phyloP scores from a whole-genome alignment of 1,140 invertebrate genomes.

The Parapsyche elsis region DNA sequence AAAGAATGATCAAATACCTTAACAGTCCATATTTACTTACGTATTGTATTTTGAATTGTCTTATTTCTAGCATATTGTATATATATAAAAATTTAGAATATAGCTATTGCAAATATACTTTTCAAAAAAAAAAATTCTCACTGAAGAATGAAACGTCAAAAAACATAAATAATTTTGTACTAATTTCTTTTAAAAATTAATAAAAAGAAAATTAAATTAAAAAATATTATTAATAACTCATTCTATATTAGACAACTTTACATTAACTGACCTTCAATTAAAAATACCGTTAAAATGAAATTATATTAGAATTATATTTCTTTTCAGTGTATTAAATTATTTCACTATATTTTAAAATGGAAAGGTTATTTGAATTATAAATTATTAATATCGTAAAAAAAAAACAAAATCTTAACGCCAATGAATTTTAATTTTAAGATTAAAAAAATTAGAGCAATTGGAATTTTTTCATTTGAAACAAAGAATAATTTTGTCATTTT shows the following conservation, averaged over 20 bases:
- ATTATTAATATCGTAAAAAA: too few relatives aligned
- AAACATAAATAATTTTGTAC: neutral
- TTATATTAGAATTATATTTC: neutral
- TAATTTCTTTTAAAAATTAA: neutral
- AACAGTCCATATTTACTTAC: conserved; percentile 44
- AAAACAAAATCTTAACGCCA: too few relatives aligned
- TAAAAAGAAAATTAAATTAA: neutral
- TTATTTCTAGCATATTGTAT: conserved; percentile 33
- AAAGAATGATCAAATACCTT: conserved; percentile 51
- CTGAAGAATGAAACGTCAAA: neutral
- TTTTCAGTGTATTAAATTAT: neutral
- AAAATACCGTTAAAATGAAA: neutral
- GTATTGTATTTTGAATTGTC: conserved; percentile 47
- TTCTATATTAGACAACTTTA: too few relatives aligned
- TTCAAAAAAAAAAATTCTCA: neutral
- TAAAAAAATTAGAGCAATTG: too few relatives aligned
- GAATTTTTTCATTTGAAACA: too few relatives aligned
- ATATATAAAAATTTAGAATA: conserved; percentile 26
- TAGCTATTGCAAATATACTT: conserved; percentile 21
- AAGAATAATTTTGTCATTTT: too few relatives aligned
- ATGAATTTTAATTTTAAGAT: too few relatives aligned
- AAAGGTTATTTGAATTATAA: too few relatives aligned
- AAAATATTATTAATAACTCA: conserved; percentile 6
- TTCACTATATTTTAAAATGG: too few relatives aligned
- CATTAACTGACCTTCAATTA: too few relatives aligned